Evolutionary conservation across 2,888 invertebrate species (phyloP).

Genomic region (Sclerodermus sp.): DNA sequence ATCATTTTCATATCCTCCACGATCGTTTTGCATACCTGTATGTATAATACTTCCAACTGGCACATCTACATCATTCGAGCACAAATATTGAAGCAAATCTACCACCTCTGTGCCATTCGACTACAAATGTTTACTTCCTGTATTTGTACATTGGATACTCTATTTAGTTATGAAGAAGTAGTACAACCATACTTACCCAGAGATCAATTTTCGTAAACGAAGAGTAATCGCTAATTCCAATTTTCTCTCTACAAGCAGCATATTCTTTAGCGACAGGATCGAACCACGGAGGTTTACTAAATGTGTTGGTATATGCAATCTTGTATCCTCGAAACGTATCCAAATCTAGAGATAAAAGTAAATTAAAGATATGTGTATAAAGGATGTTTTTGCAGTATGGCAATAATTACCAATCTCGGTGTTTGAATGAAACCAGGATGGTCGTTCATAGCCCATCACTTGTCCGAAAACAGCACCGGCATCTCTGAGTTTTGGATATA

Average conservation of each 20-base stretch:
- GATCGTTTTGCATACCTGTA: constrained; percentile 95
- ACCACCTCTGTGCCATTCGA: constrained; percentile 88
- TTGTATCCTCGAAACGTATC: constrained; percentile 49
- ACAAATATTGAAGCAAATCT: constrained; percentile 85
- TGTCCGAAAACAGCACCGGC: constrained; percentile 95
- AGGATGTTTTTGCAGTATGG: too few relatives aligned
- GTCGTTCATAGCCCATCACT: constrained; percentile 96
- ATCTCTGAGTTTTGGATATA: constrained; percentile 87
- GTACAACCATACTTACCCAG: constrained; percentile 65
- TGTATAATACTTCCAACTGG: constrained; percentile 92
- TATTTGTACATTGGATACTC: too few relatives aligned
- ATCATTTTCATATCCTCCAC: constrained; percentile 97
- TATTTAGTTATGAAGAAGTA: neutral
- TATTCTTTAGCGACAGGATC: constrained; percentile 86
- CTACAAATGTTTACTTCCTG: constrained; percentile 55
- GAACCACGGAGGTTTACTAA: constrained; percentile 93
- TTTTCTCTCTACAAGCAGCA: constrained; percentile 87
- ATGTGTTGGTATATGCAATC: constrained; percentile 80
- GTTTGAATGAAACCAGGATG: constrained; percentile 81
- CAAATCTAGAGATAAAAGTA: too few relatives aligned
- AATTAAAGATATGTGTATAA: too few relatives aligned
- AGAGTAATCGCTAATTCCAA: constrained; percentile 94
- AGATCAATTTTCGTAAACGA: constrained; percentile 96
- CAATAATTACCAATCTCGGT: constrained; percentile 53
- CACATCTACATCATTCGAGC: constrained; percentile 95